phyloP scores from a whole-genome alignment of 2,888 invertebrate species.

The Tethea ocularis region DNA sequence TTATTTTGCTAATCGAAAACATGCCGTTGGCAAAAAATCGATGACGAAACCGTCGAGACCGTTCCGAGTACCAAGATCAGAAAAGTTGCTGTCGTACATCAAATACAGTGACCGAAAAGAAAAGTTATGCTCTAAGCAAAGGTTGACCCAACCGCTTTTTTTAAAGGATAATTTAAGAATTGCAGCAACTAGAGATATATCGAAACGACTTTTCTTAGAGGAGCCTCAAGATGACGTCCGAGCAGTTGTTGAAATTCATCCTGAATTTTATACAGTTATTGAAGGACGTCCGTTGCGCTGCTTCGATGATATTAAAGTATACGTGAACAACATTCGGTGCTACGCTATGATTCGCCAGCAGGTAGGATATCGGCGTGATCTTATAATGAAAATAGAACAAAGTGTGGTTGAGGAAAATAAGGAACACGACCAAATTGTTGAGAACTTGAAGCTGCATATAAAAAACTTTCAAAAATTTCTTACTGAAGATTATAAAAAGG shows the following conservation, averaged over 20 bases:
- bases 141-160: slow-evolving; percentile 60
- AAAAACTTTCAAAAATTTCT: slow-evolving; percentile 74
- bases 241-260: slow-evolving; percentile 86
- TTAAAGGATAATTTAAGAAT: slow-evolving; percentile 71
- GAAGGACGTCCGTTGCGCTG: slow-evolving; percentile 84
- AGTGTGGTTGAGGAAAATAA: slow-evolving; percentile 59
- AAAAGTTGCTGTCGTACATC: slow-evolving; percentile 73
- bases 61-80: slow-evolving; percentile 68
- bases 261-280: slow-evolving; percentile 85
- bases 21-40: slow-evolving; percentile 45
- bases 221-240: slow-evolving; percentile 81
- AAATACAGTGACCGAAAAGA: slow-evolving; percentile 74
- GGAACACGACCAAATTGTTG: slow-evolving; percentile 56
- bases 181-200: slow-evolving; percentile 78
- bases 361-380: slow-evolving; percentile 72
- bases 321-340: slow-evolving; percentile 79
- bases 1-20: slow-evolving; percentile 73
- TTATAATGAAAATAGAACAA: slow-evolving; percentile 68
- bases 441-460: slow-evolving; percentile 65
- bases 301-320: slow-evolving; percentile 83
- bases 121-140: slow-evolving; percentile 53
- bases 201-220: slow-evolving; percentile 82
- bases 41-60: slow-evolving; percentile 52
- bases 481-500: slow-evolving; percentile 76
- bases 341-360: slow-evolving; percentile 79